A percentile compares a stretch with the other conserved stretches of the same genome.
Evolutionary conservation across 2,888 invertebrate genomes (phyloP).

Genomic region (Euplagia quadripunctaria): DNA sequence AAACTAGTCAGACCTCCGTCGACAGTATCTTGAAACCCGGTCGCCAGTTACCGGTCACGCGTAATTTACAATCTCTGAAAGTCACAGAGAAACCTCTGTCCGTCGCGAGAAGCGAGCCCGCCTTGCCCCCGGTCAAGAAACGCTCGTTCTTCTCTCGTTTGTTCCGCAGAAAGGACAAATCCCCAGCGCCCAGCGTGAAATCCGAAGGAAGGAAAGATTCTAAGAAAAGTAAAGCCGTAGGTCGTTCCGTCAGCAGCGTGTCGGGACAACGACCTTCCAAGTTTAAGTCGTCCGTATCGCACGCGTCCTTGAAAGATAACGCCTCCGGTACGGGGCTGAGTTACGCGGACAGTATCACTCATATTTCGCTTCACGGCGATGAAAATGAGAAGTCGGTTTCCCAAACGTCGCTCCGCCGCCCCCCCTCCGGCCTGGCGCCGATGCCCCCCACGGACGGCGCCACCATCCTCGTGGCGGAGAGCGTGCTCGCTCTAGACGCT

Average conservation of each 20-base stretch:
- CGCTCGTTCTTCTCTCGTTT: constrained; percentile 82
- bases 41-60: constrained; percentile 67
- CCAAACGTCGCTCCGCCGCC: constrained; percentile 65
- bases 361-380: constrained; percentile 90
- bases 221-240: constrained; percentile 79
- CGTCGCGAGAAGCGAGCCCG: constrained; percentile 77
- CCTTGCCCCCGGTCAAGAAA: constrained; percentile 80
- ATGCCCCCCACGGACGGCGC: constrained; percentile 85
- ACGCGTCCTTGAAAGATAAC: constrained; percentile 79
- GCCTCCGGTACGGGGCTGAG: constrained; percentile 77
- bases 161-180: constrained; percentile 79
- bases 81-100: constrained; percentile 56
- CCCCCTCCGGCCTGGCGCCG: constrained; percentile 69
- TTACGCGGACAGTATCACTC: constrained; percentile 88
- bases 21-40: constrained; percentile 79
- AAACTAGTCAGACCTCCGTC: constrained; percentile 79
- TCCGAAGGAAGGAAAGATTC: constrained; percentile 71
- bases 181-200: constrained; percentile 80
- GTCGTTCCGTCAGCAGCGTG: constrained; percentile 88
- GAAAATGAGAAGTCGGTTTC: constrained; percentile 75
- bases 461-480: constrained; percentile 88
- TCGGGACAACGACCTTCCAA: constrained; percentile 87
- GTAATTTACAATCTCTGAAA: constrained; percentile 59
- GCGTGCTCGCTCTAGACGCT: constrained; percentile 82
- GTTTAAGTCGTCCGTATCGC: constrained; percentile 78